These are phyloP conservation scores for Felis chaus DNA, from an alignment of 2,113 vertebrate genomes.

Conservation along the genomic window DNA sequence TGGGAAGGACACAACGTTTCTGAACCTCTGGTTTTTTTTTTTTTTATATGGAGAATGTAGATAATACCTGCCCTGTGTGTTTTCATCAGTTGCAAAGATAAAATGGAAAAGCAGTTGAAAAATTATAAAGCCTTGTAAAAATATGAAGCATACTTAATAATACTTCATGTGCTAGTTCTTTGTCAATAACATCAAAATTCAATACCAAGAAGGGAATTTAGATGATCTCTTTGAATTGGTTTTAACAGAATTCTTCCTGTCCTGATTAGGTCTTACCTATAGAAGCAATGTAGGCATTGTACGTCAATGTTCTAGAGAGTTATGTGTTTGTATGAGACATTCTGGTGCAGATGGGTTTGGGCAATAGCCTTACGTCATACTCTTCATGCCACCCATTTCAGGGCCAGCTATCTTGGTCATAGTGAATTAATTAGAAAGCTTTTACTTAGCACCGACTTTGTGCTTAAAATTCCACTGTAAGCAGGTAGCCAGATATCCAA, in stretches of 20 bases:
- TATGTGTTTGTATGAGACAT: background rate
- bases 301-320: background rate
- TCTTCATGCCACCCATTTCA: background rate
- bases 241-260: constrained; percentile 24
- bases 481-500: background rate
- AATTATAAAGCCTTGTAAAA: constrained; percentile 18
- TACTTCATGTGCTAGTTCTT: constrained; percentile 33
- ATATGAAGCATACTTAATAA: background rate
- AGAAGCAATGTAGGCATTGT: background rate
- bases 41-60: constrained; percentile 1
- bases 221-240: constrained; percentile 6
- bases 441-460: background rate
- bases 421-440: background rate
- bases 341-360: background rate
- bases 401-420: background rate
- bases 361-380: background rate
- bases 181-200: constrained; percentile 38
- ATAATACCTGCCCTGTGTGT: constrained; percentile 13
- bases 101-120: constrained; percentile 46
- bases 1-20: constrained; percentile 39
- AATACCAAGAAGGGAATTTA: constrained; percentile 19
- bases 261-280: background rate
- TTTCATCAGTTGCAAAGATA: constrained; percentile 11
- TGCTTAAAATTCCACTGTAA: background rate
- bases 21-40: constrained; percentile 15